Base-by-base conservation (phyloP, 2,888 invertebrate species). In the Lithophane semibrunnea region DNA sequence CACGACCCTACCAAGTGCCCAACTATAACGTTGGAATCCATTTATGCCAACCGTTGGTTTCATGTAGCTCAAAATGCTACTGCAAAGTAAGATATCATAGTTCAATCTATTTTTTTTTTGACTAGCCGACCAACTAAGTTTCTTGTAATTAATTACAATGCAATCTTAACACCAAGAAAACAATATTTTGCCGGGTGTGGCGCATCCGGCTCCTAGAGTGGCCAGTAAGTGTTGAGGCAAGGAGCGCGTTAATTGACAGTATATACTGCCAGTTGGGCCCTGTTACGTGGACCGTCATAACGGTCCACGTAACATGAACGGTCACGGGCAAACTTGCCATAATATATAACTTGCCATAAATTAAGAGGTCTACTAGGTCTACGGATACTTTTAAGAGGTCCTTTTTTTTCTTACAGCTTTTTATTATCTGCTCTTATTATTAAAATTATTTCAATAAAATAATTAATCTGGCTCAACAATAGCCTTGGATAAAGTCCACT, bases 1-100 rank as follows among this genome's bases (percentile, higher is more conserved):
- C 85, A 90, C 54, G 79, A 90, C 21, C 72, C 68, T 4, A 73
- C 52, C 0, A 61, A 73, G 12, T 58, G 37, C 0, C 90, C 90
- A 7, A 69, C 71, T 52, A 29, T 79, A 13, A 69, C 86, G 21
- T 47, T 84, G 16, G 90, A 90, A 71, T 88, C 24, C 18, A 69
- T 82, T 18, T 77, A 24, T 29, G 21, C 49, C 12, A 2, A 16
- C 0, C 75, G 83, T 18, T 83, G 65, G 69, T 81, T 86, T n/a
- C 79, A 86, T 56, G 4, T 18, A 18, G 68, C 52, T 13, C 83
- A 83, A 60, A 79, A 75, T 0, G 3, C 64, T 16, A 64, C 18
- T 8, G 60, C 80, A 47, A 82, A 86, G 90, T 89, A 75, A 75
- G 87, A 79, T 89, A 75, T 74, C 86, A 80, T 52, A 1, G 24